Evolutionary conservation across 2,113 vertebrate genomes (phyloP).

Genomic region (Megalops atlanticus): DNA sequence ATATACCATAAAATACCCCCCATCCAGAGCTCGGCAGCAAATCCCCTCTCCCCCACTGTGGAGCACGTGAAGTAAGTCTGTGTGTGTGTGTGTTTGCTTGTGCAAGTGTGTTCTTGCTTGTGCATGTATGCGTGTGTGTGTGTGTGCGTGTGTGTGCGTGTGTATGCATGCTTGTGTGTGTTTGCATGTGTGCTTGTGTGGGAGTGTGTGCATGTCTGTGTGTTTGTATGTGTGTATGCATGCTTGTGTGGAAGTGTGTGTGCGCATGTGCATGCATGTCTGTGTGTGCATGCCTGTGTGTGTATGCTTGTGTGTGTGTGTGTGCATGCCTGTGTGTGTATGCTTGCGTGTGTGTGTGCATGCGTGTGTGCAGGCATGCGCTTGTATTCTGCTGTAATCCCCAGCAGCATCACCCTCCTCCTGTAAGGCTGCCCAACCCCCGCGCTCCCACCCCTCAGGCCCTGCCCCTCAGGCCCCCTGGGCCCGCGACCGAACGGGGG

Average conservation of each 20-base stretch:
- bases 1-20: not conserved
- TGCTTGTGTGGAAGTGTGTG: slow-evolving; percentile 36
- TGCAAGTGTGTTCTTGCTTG: too few relatives aligned
- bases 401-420: not conserved
- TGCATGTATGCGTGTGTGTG: not conserved
- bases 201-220: slow-evolving; percentile 24
- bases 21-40: not conserved
- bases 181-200: slow-evolving; percentile 39
- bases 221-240: slow-evolving; percentile 36
- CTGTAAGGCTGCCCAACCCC: too few relatives aligned
- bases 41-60: slow-evolving; percentile 6
- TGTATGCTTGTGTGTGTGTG: not conserved
- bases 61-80: slow-evolving; percentile 21
- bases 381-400: not conserved
- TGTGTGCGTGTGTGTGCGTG: slow-evolving; percentile 12
- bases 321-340: not conserved
- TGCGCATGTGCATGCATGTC: not conserved
- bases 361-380: too few relatives aligned
- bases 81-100: not conserved
- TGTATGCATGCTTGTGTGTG: slow-evolving; percentile 39
- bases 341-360: not conserved
- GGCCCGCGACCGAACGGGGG: not conserved
- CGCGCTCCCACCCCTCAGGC: not conserved
- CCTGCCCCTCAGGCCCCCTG: not conserved
- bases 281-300: not conserved